These are phyloP conservation scores for Microplitis demolitor DNA, from an alignment of 1,140 invertebrate genomes.

Conservation along the genomic window DNA sequence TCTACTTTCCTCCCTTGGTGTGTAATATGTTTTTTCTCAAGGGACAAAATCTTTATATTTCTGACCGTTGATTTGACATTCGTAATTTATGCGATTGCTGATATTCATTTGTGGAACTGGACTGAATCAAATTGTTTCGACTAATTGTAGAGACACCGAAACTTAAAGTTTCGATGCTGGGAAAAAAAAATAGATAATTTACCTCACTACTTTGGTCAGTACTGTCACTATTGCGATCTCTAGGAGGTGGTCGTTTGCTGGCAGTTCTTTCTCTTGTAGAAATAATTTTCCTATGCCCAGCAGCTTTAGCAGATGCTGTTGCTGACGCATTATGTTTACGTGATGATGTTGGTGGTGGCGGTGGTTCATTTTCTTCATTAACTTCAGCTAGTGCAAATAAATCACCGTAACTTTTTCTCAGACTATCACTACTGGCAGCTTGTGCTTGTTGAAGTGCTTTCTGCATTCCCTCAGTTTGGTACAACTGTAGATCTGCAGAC, in stretches of 20 bases:
- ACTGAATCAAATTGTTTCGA: too few relatives aligned
- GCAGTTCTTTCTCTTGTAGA: conserved; percentile 58
- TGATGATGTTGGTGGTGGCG: conserved; percentile 62
- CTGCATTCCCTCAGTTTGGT: conserved; percentile 85
- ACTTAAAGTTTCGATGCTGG: too few relatives aligned
- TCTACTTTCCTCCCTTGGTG: too few relatives aligned
- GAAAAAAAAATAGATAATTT: conserved; percentile 39
- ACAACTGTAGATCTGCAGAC: conserved; percentile 67
- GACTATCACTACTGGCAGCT: conserved; percentile 78
- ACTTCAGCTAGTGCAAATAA: conserved; percentile 89
- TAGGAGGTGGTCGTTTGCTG: conserved; percentile 63
- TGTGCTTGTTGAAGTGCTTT: conserved; percentile 82
- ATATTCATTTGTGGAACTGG: background rate
- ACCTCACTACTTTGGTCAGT: conserved; percentile 83
- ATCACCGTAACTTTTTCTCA: conserved; percentile 89
- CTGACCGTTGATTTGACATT: too few relatives aligned
- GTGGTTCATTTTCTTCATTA: conserved; percentile 71
- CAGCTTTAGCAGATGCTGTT: conserved; percentile 47
- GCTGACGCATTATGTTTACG: conserved; percentile 62
- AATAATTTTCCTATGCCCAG: conserved; percentile 55
- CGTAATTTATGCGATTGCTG: too few relatives aligned
- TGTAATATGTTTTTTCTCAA: too few relatives aligned
- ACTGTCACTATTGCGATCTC: conserved; percentile 66
- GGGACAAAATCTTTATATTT: too few relatives aligned
- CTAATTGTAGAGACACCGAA: too few relatives aligned